Evolutionary conservation across 2,113 vertebrate genomes (phyloP).

Genomic region (Rhinoderma darwinii): DNA sequence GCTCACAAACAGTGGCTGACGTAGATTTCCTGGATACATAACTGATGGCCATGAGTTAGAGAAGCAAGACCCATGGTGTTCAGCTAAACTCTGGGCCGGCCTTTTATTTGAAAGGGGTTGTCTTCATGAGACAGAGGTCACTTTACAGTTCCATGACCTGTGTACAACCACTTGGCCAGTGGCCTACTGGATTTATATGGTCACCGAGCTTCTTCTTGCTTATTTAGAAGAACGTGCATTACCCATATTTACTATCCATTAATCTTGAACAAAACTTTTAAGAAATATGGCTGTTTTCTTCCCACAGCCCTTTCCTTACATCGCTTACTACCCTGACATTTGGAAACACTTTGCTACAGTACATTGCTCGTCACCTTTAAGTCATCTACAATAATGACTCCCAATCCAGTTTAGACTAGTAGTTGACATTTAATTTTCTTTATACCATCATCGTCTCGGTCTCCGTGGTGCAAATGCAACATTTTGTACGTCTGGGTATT

Average conservation of each 20-base stretch:
- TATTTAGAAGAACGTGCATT: too few relatives aligned
- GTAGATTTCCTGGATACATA: too few relatives aligned
- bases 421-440: constrained; percentile 21
- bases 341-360: neutral
- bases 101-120: too few relatives aligned
- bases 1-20: too few relatives aligned
- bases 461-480: neutral
- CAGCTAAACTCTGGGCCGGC: too few relatives aligned
- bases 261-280: neutral
- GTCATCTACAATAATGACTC: constrained; percentile 17
- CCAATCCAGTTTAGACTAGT: neutral
- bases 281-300: neutral
- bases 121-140: too few relatives aligned
- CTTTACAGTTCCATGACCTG: too few relatives aligned
- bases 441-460: neutral
- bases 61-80: too few relatives aligned
- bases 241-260: neutral
- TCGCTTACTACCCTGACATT: neutral
- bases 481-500: constrained; percentile 8
- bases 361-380: constrained; percentile 25
- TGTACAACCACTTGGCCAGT: too few relatives aligned
- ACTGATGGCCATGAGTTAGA: too few relatives aligned
- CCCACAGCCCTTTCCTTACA: neutral
- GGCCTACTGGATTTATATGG: too few relatives aligned
- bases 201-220: too few relatives aligned